Conservation (phyloP, 2,797 vertebrate species). For the Poliocrania exsul region DNA sequence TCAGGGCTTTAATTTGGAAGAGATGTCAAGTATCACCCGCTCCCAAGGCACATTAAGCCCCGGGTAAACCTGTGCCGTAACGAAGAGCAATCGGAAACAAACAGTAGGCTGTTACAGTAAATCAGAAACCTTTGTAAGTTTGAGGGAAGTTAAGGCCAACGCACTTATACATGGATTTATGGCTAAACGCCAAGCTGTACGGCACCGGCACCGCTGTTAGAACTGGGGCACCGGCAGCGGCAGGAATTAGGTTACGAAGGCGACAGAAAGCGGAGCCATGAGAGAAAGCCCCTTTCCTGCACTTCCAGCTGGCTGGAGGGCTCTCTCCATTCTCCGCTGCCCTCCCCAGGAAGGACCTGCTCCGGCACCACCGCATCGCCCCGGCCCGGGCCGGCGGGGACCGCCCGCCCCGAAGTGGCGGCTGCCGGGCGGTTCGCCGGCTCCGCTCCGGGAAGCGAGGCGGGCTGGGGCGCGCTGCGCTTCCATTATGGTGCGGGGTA, state of each 20-base stretch:
- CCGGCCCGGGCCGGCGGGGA: too few species aligned
- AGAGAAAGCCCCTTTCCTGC: neutral
- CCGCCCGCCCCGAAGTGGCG: neutral
- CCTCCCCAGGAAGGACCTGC: too few species aligned
- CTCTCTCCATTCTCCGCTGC: neutral
- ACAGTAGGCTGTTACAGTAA: neutral
- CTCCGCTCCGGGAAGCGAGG: neutral
- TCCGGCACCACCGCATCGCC: fast-evolving
- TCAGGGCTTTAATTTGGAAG: neutral
- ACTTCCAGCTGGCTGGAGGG: neutral
- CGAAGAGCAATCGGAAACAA: neutral
- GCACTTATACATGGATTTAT: fast-evolving
- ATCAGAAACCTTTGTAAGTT: neutral
- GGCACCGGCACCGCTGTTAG: neutral
- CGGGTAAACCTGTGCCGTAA: neutral
- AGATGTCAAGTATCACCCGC: neutral
- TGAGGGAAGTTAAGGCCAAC: neutral
- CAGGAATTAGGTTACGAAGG: neutral
- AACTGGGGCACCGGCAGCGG: neutral
- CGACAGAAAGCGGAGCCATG: neutral
- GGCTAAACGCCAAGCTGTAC: neutral
- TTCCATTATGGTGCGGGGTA: fast-evolving
- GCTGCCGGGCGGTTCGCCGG: neutral
- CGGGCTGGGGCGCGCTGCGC: neutral
- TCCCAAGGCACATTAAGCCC: neutral